A percentile compares a stretch with the other conserved stretches of the same genome.
Evolutionary conservation across 2,113 vertebrate genomes (phyloP).

Genomic region (Anolis sagrei): DNA sequence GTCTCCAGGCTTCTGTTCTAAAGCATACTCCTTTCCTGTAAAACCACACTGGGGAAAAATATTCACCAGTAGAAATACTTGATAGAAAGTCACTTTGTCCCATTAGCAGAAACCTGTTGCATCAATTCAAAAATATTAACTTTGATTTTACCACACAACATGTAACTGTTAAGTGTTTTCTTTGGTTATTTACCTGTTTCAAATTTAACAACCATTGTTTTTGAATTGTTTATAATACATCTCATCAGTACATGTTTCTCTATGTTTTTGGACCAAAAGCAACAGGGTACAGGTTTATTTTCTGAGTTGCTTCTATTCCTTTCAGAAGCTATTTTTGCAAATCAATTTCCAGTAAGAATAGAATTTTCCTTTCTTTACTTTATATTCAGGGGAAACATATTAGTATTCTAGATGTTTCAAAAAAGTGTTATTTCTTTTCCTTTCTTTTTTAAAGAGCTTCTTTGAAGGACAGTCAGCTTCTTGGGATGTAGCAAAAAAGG

Average conservation of each 20-base stretch:
- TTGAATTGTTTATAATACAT: background rate
- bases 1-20: background rate
- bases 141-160: background rate
- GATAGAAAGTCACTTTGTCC: background rate
- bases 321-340: background rate
- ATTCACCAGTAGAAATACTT: background rate
- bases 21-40: background rate
- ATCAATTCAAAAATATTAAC: background rate
- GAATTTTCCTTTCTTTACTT: background rate
- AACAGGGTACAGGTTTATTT: background rate
- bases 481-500: constrained; percentile 99
- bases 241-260: no score
- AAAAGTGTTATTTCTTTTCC: constrained; percentile 50
- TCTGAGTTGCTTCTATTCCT: background rate
- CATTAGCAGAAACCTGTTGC: background rate
- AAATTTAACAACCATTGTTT: background rate
- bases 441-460: constrained; percentile 90
- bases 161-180: background rate
- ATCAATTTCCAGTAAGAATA: background rate
- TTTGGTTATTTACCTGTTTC: background rate
- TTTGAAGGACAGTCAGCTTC: constrained; percentile 99
- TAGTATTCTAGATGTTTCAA: background rate
- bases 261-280: background rate
- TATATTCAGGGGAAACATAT: background rate
- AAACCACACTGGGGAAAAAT: background rate